phyloP scores from a whole-genome alignment of 2,113 vertebrate species.

The Colius striatus region DNA sequence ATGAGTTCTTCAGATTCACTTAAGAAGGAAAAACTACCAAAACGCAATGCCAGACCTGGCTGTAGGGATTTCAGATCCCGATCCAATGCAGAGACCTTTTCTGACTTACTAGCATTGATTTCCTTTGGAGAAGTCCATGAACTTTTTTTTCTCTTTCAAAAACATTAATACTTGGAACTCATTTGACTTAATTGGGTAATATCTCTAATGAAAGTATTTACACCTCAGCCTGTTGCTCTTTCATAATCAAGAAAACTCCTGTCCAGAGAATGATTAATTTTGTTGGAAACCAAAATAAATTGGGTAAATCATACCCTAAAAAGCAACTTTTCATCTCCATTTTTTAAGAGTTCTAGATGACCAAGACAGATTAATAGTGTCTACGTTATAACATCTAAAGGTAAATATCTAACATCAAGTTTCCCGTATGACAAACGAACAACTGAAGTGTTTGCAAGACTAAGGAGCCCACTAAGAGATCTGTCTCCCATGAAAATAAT shows the following conservation, averaged over 20 bases:
- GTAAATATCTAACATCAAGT: background rate
- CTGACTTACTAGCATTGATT: background rate
- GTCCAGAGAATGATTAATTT: background rate
- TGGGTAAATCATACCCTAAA: background rate
- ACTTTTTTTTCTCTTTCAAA: background rate
- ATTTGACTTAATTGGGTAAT: background rate
- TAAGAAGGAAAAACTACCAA: background rate
- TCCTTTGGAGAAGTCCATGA: background rate
- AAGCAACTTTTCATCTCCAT: background rate
- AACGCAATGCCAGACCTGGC: accelerated
- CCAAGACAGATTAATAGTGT: background rate
- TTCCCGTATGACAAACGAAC: background rate
- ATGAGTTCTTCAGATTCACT: background rate
- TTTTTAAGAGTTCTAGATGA: background rate
- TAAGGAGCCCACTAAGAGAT: background rate
- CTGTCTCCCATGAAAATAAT: background rate
- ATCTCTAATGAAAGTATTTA: background rate
- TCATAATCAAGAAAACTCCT: background rate
- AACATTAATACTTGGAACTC: background rate
- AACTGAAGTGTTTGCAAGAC: background rate
- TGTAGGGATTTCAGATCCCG: background rate
- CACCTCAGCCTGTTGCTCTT: background rate
- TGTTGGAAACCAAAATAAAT: background rate
- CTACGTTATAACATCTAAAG: background rate
- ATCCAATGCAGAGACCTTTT: background rate